A percentile compares a stretch with the other conserved stretches of the same genome.
These are phyloP conservation scores for Leptinotarsa peninsularis DNA, from an alignment of 2,888 invertebrate genomes.

Conservation along the genomic window DNA sequence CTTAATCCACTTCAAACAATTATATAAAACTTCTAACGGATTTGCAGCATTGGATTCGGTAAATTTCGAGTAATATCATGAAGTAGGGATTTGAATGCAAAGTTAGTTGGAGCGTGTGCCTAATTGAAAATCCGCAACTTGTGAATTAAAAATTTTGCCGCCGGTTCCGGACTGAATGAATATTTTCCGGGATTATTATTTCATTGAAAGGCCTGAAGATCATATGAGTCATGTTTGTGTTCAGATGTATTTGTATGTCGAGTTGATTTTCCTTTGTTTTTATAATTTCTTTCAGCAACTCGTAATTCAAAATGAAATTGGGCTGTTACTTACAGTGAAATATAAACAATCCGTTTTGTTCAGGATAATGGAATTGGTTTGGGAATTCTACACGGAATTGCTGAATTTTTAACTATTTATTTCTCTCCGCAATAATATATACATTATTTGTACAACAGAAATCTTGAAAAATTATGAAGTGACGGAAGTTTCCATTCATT, in stretches of 20 bases:
- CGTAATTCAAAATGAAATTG: neutral
- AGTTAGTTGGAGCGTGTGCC: slow-evolving; percentile 4
- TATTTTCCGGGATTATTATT: neutral
- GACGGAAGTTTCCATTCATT: no score
- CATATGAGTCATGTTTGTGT: neutral
- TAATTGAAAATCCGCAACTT: slow-evolving; percentile 19
- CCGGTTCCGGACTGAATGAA: neutral
- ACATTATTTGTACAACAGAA: no score
- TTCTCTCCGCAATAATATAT: no score
- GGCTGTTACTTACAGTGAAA: neutral
- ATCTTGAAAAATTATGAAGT: no score
- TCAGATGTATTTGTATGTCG: neutral
- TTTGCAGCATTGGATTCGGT: slow-evolving; percentile 4
- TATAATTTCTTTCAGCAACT: neutral
- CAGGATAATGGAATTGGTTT: neutral
- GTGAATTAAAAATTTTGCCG: neutral
- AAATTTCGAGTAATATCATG: slow-evolving; percentile 7
- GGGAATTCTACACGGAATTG: no score
- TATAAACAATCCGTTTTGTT: neutral
- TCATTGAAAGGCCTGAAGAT: neutral
- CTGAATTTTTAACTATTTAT: no score
- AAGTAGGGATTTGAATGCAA: neutral
- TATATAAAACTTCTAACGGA: slow-evolving; percentile 17
- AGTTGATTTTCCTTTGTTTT: neutral
- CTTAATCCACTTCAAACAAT: slow-evolving; percentile 9